Conservation (phyloP, 2,113 vertebrate genomes). For the Neodon shergylaensis region DNA sequence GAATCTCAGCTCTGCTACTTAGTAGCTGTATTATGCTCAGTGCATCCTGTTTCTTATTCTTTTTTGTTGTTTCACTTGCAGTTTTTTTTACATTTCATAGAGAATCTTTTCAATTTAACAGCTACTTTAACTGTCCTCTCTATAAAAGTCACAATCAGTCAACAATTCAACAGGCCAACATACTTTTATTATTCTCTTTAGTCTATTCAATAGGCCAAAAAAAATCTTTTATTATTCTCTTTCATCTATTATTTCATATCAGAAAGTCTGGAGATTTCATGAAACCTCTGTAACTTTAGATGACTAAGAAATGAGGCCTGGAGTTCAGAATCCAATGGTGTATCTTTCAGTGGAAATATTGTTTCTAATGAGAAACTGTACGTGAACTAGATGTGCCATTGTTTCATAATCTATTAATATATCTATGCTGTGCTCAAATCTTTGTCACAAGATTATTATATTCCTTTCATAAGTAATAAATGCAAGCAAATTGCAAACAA, state of each 20-base stretch:
- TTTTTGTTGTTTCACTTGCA: background rate
- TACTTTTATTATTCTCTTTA: background rate
- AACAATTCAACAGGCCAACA: background rate
- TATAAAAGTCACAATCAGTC: constrained; percentile 5
- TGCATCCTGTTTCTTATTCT: background rate
- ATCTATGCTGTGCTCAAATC: background rate
- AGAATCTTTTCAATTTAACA: background rate
- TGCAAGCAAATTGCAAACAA: background rate
- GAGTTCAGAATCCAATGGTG: background rate
- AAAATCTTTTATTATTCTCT: background rate
- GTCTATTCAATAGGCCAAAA: background rate
- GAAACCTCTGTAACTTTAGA: background rate
- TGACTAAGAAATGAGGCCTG: background rate
- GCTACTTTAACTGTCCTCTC: background rate
- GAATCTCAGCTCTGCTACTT: background rate
- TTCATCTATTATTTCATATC: background rate
- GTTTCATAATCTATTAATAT: background rate
- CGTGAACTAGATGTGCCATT: background rate
- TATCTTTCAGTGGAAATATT: background rate
- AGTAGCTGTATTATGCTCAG: background rate
- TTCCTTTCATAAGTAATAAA: background rate
- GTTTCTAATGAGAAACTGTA: background rate
- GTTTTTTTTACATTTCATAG: background rate
- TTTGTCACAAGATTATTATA: background rate
- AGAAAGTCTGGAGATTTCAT: background rate